These are phyloP conservation scores for Camponotus vicinus DNA, from an alignment of 1,140 invertebrate genomes.

Conservation along the genomic window DNA sequence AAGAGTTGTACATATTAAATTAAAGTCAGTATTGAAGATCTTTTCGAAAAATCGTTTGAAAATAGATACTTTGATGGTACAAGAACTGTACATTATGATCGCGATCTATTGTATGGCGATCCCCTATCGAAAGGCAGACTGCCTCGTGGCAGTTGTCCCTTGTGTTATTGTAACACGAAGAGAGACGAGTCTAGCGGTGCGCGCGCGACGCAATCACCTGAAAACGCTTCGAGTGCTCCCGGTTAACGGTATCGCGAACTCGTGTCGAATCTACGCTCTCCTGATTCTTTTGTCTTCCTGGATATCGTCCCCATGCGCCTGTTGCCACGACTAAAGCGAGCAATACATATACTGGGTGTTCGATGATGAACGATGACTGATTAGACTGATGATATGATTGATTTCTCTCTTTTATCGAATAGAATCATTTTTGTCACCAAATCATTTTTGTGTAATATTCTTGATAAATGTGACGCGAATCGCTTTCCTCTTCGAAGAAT, in stretches of 20 bases:
- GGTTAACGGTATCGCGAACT: constrained; percentile 76
- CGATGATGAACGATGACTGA: background rate
- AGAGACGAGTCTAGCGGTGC: constrained; percentile 61
- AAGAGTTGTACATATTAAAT: background rate
- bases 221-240: constrained; percentile 71
- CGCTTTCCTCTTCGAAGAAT: background rate
- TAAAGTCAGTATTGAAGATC: background rate
- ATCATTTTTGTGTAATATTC: background rate
- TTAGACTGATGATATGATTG: background rate
- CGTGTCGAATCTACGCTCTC: constrained; percentile 74
- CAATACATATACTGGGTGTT: background rate
- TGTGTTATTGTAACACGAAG: constrained; percentile 52
- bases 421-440: background rate
- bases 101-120: background rate
- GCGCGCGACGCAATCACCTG: constrained; percentile 65
- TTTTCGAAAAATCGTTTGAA: background rate
- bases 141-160: background rate
- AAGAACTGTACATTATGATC: background rate
- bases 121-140: background rate
- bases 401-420: background rate
- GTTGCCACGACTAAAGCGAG: constrained; percentile 17
- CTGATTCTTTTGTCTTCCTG: constrained; percentile 70
- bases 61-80: background rate
- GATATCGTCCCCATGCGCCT: constrained; percentile 23
- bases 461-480: background rate